Conservation (phyloP, 2,113 vertebrate species). For the Tauraco erythrolophus region DNA sequence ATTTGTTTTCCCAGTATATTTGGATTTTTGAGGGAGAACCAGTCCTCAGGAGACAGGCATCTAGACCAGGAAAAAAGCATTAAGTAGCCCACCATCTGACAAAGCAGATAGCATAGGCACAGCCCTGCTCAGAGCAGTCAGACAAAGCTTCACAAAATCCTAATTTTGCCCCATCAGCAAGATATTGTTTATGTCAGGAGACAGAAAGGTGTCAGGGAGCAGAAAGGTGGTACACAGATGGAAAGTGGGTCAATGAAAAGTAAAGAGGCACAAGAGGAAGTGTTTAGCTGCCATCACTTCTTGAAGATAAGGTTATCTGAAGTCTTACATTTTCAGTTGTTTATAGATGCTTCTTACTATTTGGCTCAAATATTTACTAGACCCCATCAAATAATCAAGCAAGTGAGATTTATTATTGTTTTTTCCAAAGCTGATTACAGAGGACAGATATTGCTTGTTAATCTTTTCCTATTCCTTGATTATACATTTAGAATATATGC, state of each 20-base stretch:
- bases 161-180: background rate
- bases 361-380: background rate
- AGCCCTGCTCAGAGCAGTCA: background rate
- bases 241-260: background rate
- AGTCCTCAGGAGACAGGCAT: background rate
- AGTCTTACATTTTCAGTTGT: background rate
- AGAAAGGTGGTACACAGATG: background rate
- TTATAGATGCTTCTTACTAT: background rate
- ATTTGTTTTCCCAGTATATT: background rate
- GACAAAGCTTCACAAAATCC: background rate
- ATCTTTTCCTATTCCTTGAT: conserved; percentile 55
- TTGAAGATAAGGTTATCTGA: background rate
- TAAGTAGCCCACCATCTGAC: background rate
- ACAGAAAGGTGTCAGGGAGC: too few species aligned
- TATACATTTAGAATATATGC: conserved; percentile 14
- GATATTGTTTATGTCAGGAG: background rate
- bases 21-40: background rate
- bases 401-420: background rate
- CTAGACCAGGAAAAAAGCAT: background rate
- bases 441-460: conserved; percentile 35
- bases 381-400: background rate
- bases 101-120: background rate
- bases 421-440: conserved; percentile 50
- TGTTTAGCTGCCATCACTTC: background rate
- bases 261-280: background rate